Percentiles rank a stretch among this genome's conserved stretches.
phyloP scores from a whole-genome alignment of 2,113 vertebrate genomes.

The Plecturocebus donacophilus region DNA sequence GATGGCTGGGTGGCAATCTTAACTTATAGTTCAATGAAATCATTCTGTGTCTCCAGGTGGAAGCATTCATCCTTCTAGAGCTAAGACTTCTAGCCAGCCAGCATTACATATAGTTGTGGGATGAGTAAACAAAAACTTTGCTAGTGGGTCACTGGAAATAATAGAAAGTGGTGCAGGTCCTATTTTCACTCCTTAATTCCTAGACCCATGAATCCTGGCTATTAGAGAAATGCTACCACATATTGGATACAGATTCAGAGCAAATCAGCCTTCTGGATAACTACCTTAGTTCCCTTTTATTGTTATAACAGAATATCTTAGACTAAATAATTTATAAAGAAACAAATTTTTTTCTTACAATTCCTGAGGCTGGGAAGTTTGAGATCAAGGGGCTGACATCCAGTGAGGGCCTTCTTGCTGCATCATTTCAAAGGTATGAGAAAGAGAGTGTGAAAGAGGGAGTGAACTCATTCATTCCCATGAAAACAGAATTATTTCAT shows the following conservation, averaged over 20 bases:
- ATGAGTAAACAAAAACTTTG: neutral
- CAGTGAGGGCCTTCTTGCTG: neutral
- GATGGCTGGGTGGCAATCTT: neutral
- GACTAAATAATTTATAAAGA: neutral
- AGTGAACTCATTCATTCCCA: neutral
- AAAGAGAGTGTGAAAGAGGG: rapidly evolving
- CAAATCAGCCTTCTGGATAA: neutral
- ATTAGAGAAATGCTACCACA: neutral
- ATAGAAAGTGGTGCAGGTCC: neutral
- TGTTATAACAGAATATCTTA: neutral
- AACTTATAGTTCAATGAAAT: neutral
- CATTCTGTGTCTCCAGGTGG: neutral
- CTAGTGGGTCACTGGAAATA: neutral
- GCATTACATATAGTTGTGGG: neutral
- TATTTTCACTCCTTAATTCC: neutral
- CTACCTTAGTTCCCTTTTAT: neutral
- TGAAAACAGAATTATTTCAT: neutral
- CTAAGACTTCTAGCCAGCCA: neutral
- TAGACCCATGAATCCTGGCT: neutral
- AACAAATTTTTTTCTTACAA: neutral
- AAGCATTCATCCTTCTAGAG: neutral
- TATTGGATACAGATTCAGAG: neutral
- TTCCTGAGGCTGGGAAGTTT: neutral
- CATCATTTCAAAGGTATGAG: neutral
- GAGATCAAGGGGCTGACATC: neutral